A percentile compares a stretch with the other conserved stretches of the same genome.
phyloP scores from a whole-genome alignment of 2,113 vertebrate genomes.

The Cyprinodon brontotheroides region DNA sequence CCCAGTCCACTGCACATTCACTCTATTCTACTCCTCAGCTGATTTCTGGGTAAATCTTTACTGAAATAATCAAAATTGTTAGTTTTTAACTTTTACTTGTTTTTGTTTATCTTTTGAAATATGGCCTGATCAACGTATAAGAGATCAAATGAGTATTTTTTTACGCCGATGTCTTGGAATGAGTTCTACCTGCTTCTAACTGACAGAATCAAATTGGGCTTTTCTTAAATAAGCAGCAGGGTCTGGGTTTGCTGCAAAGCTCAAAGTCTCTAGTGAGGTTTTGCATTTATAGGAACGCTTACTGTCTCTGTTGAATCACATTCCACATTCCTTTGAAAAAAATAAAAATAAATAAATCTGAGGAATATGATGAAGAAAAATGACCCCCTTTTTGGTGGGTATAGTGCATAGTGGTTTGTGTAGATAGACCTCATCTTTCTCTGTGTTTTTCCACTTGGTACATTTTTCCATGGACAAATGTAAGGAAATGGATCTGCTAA shows the following conservation, averaged over 20 bases:
- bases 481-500: conserved; percentile 4
- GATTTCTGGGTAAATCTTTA: too few relatives aligned
- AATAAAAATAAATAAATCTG: neutral
- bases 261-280: neutral
- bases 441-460: neutral
- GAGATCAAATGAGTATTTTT: neutral
- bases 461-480: conserved; percentile 17
- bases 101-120: too few relatives aligned
- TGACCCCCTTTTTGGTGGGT: too few relatives aligned
- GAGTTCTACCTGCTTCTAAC: neutral
- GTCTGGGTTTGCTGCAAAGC: neutral
- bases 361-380: neutral
- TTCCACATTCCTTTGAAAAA: neutral
- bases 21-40: too few relatives aligned
- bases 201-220: neutral
- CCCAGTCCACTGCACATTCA: too few relatives aligned
- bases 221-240: neutral
- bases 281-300: neutral
- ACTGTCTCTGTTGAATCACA: neutral
- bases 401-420: neutral
- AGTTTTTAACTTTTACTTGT: too few relatives aligned
- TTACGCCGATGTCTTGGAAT: neutral
- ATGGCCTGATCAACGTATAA: neutral
- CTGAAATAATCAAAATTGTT: too few relatives aligned
- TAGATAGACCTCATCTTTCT: neutral